Conservation (phyloP, 2,797 vertebrate genomes). For the Podargus strigoides region DNA sequence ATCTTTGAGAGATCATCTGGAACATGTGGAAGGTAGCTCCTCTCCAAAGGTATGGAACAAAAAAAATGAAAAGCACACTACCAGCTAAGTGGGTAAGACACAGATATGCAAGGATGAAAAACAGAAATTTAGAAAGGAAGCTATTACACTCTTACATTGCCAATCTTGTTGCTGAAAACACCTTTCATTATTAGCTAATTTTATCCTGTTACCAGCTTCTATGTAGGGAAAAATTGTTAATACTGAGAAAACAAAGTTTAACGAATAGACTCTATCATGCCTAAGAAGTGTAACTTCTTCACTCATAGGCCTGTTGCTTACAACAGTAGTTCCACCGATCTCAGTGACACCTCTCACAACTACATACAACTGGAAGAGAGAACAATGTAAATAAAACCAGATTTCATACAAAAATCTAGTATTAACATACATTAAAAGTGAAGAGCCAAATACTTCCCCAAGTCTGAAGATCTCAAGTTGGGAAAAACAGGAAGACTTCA, state of each 20-base stretch:
- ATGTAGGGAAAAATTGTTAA: background rate
- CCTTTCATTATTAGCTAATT: background rate
- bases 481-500: background rate
- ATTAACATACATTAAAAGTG: background rate
- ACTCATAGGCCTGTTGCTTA: background rate
- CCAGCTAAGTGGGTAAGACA: background rate
- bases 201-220: background rate
- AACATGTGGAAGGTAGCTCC: background rate
- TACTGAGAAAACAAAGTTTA: background rate
- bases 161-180: background rate
- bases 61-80: background rate
- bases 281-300: no score
- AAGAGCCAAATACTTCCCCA: background rate
- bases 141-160: background rate
- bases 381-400: background rate
- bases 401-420: background rate
- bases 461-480: background rate
- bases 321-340: background rate
- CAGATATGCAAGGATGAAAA: background rate
- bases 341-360: background rate
- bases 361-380: background rate
- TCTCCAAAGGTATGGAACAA: background rate
- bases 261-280: no score
- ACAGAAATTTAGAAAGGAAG: background rate
- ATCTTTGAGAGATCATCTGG: background rate